These are phyloP conservation scores for Carduelis carduelis DNA, from an alignment of 2,797 vertebrate species.

Conservation along the genomic window DNA sequence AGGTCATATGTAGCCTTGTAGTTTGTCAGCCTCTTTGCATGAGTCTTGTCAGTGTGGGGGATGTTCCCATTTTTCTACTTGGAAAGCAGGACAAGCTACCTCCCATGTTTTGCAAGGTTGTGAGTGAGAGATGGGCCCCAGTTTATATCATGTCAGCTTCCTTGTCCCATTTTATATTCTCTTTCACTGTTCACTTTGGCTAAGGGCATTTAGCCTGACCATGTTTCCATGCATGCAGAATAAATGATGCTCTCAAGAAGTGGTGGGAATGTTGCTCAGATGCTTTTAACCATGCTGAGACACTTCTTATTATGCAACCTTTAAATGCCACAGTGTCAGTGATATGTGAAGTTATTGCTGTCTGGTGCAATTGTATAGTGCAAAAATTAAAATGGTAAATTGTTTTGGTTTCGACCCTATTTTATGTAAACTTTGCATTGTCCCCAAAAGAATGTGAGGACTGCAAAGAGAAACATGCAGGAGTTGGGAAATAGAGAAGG, in stretches of 20 bases:
- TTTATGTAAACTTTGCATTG: not conserved
- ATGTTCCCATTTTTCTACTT: not conserved
- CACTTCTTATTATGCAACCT: not conserved
- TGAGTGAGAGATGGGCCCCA: not conserved
- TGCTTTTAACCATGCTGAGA: not conserved
- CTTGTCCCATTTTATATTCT: not conserved
- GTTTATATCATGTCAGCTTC: not conserved
- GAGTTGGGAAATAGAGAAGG: not conserved
- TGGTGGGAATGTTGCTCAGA: not conserved
- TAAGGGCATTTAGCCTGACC: not conserved
- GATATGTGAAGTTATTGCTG: not conserved
- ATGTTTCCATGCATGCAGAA: not conserved
- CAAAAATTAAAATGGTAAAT: not conserved
- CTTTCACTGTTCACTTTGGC: fast-evolving
- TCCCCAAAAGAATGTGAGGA: not conserved
- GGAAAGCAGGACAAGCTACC: not conserved
- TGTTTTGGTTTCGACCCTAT: not conserved
- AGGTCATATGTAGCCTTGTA: not conserved
- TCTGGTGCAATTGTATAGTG: not conserved
- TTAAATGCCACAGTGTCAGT: not conserved
- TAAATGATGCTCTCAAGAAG: not conserved
- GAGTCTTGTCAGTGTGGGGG: not conserved
- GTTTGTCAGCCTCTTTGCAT: not conserved
- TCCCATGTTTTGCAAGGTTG: not conserved
- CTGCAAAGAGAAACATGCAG: not conserved